Percentiles rank a stretch among this genome's conserved stretches.
These are phyloP conservation scores for Heteromurus nitidus DNA, from an alignment of 2,888 invertebrate species.

Conservation along the genomic window DNA sequence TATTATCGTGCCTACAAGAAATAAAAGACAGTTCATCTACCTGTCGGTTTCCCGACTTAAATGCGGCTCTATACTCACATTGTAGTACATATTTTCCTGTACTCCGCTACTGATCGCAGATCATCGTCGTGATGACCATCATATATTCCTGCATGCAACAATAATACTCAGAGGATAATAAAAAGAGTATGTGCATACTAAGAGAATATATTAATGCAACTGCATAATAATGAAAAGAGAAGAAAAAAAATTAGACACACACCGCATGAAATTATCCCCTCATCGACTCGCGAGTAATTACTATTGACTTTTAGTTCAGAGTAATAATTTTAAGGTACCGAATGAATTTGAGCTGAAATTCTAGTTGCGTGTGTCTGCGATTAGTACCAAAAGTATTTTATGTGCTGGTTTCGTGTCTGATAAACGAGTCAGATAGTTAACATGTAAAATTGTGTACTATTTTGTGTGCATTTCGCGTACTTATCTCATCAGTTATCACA, in stretches of 20 bases:
- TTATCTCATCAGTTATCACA: constrained; percentile 57
- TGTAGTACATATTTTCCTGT: background rate
- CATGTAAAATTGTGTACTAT: constrained; percentile 1
- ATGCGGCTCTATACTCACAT: constrained; percentile 10
- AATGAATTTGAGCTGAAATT: background rate
- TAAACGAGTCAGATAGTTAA: constrained; percentile 23
- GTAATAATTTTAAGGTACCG: constrained; percentile 11
- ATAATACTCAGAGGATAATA: background rate
- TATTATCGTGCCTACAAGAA: constrained; percentile 1
- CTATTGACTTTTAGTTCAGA: constrained; percentile 5
- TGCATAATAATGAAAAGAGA: constrained; percentile 23
- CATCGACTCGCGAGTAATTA: constrained; percentile 17
- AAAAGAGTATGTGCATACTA: constrained; percentile 8
- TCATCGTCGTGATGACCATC: constrained; percentile 13
- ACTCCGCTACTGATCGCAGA: constrained; percentile 9
- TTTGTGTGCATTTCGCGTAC: background rate
- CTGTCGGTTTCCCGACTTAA: constrained; percentile 43
- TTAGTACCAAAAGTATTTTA: constrained; percentile 2
- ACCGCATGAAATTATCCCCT: constrained; percentile 39
- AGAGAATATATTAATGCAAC: too few relatives aligned
- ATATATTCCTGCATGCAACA: constrained; percentile 11
- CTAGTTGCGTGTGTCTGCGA: constrained; percentile 6
- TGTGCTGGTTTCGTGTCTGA: constrained; percentile 18
- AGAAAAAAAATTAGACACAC: constrained; percentile 23
- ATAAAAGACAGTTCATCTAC: constrained; percentile 54